Evolutionary conservation across 2,888 invertebrate species (phyloP), one percentile per base, ranked within the genome.

Genomic region (Lamellibrachia satsuma): DNA sequence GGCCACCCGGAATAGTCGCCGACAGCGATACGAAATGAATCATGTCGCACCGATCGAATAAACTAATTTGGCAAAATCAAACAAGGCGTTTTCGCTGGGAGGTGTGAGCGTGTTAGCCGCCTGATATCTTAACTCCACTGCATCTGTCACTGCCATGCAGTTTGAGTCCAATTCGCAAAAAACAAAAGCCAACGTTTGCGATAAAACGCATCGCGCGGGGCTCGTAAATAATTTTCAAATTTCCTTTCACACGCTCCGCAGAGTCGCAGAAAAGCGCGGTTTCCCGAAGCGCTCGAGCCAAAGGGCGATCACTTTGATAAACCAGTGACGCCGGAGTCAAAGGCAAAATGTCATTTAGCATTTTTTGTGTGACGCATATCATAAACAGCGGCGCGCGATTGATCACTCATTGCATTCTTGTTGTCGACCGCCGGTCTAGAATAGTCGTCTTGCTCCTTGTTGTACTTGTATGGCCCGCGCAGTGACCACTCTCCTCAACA

Each of bases 41-140:
- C 75, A 75, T 75, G 75, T 75, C 15, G 75, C 75, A 75, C 15
- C 22, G 75, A 75, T 75, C 75, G 75, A 75, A 75, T 75, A 75
- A n/a, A 75, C 75, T 75, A 75, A 75, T 75, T 75, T 75, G 75
- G 75, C 75, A 75, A 75, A 75, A 75, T 75, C 75, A 75, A 75
- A 75, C 75, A 75, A 75, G 75, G 75, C 75, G 75, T 75, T 75
- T 75, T 75, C 75, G 15, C 22, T n/a, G 75, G 75, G 75, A 75
- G 75, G 75, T 75, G 75, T 15, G 75, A 15, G 75, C 75, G 75
- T 75, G 75, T 75, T 75, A 75, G 75, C 75, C 22, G 75, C 75
- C 22, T 75, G 75, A 75, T 75, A 75, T 75, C 75, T 75, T 75
- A 75, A 75, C 75, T 75, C 75, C 22, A 22, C 75, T 22, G 15